A percentile compares a stretch with the other conserved stretches of the same genome.
These are phyloP conservation scores for Perccottus glenii DNA, from an alignment of 2,113 vertebrate genomes.

Conservation along the genomic window DNA sequence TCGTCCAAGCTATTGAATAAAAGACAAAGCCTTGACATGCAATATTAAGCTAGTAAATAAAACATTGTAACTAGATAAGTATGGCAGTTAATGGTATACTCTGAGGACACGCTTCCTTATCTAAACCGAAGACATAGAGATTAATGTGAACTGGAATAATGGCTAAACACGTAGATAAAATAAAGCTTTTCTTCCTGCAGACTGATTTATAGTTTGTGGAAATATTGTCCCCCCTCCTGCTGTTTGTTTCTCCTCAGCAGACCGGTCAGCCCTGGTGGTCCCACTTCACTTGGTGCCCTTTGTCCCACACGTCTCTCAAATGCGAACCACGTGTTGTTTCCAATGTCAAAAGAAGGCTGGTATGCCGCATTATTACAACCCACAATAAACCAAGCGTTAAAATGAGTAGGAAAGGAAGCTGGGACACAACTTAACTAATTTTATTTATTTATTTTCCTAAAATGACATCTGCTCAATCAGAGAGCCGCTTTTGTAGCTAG, in stretches of 20 bases:
- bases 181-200: not conserved
- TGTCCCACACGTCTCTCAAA: slow-evolving; percentile 76
- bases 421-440: too few species aligned
- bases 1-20: not conserved
- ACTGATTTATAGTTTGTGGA: slow-evolving; percentile 44
- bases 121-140: slow-evolving; percentile 5
- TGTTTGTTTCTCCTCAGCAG: slow-evolving; percentile 40
- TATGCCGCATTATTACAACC: slow-evolving; percentile 11
- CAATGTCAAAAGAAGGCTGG: slow-evolving; percentile 56
- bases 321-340: slow-evolving; percentile 79
- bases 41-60: not conserved
- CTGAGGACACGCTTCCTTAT: slow-evolving; percentile 14
- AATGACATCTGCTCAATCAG: too few species aligned
- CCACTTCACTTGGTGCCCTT: slow-evolving; percentile 69
- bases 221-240: slow-evolving; percentile 22
- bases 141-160: not conserved
- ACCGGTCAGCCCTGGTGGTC: slow-evolving; percentile 61
- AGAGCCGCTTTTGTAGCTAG: too few species aligned
- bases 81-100: not conserved
- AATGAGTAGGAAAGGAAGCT: not conserved
- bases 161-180: slow-evolving; percentile 19
- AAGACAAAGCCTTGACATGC: not conserved
- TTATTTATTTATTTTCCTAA: too few species aligned
- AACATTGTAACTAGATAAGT: not conserved
- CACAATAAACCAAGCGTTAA: not conserved